A percentile compares a stretch with the other conserved stretches of the same genome.
phyloP scores from a whole-genome alignment of 2,113 vertebrate genomes.

The Lontra canadensis region DNA sequence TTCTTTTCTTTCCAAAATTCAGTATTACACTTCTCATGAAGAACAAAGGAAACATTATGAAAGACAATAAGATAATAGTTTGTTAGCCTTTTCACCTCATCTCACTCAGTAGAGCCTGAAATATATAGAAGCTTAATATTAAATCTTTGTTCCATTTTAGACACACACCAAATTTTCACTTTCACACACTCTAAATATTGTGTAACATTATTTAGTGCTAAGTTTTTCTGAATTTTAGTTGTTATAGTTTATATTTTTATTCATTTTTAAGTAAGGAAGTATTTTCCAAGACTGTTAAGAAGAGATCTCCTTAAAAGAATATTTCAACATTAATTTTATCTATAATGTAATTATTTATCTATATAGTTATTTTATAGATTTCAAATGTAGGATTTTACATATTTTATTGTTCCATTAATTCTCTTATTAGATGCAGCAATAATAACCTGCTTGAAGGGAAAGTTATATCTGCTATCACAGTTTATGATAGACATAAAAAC shows the following conservation, averaged over 20 bases:
- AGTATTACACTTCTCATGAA: neutral
- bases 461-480: neutral
- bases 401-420: neutral
- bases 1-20: neutral
- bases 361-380: neutral
- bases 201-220: neutral
- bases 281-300: neutral
- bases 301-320: neutral
- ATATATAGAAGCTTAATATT: neutral
- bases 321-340: neutral
- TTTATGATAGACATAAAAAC: conserved; percentile 22
- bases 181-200: neutral
- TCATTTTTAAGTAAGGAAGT: neutral
- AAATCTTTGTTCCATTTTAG: neutral
- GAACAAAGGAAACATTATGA: neutral
- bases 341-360: neutral
- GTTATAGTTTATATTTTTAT: neutral
- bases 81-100: neutral
- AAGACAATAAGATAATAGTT: neutral
- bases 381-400: neutral
- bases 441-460: neutral
- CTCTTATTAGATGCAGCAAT: neutral
- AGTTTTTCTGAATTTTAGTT: neutral
- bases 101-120: neutral
- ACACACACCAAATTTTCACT: neutral